These are phyloP conservation scores for Tetragonula carbonaria DNA, from an alignment of 2,888 invertebrate species.

Conservation along the genomic window DNA sequence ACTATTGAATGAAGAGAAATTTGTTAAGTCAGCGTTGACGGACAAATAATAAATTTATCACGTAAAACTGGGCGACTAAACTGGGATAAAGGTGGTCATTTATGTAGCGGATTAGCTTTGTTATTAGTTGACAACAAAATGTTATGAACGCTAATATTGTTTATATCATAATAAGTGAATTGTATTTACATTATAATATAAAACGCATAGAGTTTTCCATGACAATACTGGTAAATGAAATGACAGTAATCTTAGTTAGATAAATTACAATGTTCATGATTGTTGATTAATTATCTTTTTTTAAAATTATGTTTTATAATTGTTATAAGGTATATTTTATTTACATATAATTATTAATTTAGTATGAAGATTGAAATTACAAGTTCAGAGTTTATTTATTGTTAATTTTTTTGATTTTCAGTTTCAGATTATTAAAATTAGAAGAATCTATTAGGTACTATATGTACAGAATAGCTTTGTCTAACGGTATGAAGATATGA, in stretches of 20 bases:
- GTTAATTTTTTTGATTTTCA: no score
- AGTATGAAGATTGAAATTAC: no score
- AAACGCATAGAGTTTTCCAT: not conserved
- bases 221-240: not conserved
- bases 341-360: no score
- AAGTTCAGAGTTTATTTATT: no score
- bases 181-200: not conserved
- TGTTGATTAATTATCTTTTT: no score
- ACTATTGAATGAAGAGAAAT: not conserved
- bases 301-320: no score
- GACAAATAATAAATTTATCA: not conserved
- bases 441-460: no score
- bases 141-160: not conserved
- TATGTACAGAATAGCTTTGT: no score
- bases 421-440: no score
- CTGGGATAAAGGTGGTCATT: not conserved
- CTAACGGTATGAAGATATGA: no score
- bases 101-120: not conserved
- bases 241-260: not conserved
- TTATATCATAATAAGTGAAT: not conserved
- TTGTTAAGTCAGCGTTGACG: not conserved
- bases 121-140: conserved; percentile 4
- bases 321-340: no score
- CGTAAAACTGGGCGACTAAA: not conserved
- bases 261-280: not conserved